phyloP scores from a whole-genome alignment of 2,797 vertebrate genomes.

The Pithecia hirsuta region DNA sequence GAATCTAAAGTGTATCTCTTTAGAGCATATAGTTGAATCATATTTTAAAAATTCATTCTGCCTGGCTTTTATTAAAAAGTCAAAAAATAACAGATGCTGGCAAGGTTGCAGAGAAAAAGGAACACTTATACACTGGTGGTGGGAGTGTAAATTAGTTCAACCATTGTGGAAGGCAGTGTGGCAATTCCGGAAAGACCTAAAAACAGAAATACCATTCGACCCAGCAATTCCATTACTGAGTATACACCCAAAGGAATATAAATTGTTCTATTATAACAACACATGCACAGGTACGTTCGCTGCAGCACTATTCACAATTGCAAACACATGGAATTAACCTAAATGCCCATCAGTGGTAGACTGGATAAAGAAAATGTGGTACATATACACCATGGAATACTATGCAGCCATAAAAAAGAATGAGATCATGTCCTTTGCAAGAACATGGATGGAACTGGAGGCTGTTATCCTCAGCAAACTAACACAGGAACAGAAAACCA shows the following conservation, averaged over 20 bases:
- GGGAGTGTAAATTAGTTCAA: neutral
- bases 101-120: neutral
- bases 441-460: neutral
- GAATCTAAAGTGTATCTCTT: neutral
- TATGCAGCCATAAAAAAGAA: neutral
- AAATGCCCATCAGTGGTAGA: neutral
- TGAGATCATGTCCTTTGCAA: neutral
- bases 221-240: neutral
- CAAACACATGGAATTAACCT: neutral
- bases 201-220: neutral
- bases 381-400: neutral
- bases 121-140: neutral
- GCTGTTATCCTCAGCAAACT: neutral
- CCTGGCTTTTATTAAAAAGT: neutral
- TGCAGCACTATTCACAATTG: neutral
- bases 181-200: neutral
- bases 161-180: neutral
- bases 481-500: neutral
- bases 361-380: neutral
- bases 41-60: neutral
- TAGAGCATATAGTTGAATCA: neutral
- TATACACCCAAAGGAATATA: neutral
- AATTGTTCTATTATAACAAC: neutral
- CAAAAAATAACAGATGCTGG: neutral
- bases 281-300: rapidly evolving